Conservation (phyloP, 2,888 invertebrate species). For the Erebia aethiops region DNA sequence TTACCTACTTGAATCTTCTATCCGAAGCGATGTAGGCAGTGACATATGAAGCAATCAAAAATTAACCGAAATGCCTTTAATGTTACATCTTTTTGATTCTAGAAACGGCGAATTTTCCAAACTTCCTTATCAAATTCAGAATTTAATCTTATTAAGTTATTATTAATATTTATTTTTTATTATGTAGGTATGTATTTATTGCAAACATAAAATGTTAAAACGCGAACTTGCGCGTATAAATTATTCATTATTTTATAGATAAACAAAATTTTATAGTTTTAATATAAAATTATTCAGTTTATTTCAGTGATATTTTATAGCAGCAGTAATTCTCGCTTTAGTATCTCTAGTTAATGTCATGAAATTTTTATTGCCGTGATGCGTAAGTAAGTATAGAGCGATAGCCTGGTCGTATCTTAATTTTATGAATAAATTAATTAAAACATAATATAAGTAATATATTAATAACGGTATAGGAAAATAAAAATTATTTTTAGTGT, state of each 20-base stretch:
- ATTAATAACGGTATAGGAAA: neutral
- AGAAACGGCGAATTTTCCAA: too few species aligned
- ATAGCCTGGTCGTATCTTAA: conserved; percentile 5
- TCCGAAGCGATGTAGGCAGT: too few species aligned
- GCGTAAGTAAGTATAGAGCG: neutral
- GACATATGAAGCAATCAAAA: too few species aligned
- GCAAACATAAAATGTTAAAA: too few species aligned
- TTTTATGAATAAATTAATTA: conserved; percentile 10
- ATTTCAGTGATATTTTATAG: conserved; percentile 26
- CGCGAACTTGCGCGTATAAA: neutral
- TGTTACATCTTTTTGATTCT: too few species aligned
- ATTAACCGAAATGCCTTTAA: too few species aligned
- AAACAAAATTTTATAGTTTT: conserved; percentile 18
- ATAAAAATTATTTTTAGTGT: too few species aligned
- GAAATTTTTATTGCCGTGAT: conserved; percentile 19
- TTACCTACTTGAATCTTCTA: too few species aligned
- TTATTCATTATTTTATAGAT: neutral
- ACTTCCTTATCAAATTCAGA: too few species aligned
- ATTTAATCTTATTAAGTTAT: too few species aligned
- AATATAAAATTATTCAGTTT: conserved; percentile 16
- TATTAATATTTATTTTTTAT: too few species aligned
- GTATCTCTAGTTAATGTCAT: conserved; percentile 12
- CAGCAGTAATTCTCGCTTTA: conserved; percentile 19
- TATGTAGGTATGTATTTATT: too few species aligned
- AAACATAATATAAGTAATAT: neutral